Evolutionary conservation across 2,888 invertebrate species (phyloP).

Genomic region (Tetranychus piercei): DNA sequence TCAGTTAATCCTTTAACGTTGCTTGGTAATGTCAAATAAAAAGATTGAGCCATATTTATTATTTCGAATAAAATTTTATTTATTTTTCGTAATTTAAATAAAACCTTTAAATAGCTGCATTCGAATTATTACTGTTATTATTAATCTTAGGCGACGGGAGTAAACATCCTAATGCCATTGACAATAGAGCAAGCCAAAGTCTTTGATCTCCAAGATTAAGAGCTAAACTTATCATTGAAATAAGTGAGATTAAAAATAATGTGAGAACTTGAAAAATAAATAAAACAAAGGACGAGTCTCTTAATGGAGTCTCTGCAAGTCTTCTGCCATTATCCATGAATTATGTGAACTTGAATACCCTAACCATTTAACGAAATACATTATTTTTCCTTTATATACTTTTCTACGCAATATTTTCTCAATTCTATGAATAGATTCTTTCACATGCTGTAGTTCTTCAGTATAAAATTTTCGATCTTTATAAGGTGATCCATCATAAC

Average conservation of each 20-base stretch:
- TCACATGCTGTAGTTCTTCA: constrained; percentile 6
- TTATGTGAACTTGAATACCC: not conserved
- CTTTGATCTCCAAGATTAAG: not conserved
- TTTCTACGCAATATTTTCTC: not conserved
- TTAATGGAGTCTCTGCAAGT: not conserved
- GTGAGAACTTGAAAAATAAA: constrained; percentile 8
- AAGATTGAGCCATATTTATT: not conserved
- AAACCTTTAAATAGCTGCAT: not conserved
- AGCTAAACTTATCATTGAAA: not conserved
- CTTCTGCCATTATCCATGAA: not conserved
- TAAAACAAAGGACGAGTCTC: not conserved
- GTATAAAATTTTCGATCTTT: not conserved
- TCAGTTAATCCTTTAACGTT: not conserved
- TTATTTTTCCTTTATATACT: not conserved
- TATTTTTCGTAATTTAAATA: not conserved
- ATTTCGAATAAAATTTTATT: no score
- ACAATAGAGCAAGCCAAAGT: not conserved
- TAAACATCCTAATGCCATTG: not conserved
- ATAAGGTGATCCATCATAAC: not conserved
- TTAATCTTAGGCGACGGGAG: not conserved
- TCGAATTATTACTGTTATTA: not conserved
- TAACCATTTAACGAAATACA: not conserved
- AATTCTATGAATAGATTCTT: not conserved
- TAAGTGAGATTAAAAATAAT: not conserved
- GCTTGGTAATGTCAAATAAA: not conserved